A percentile compares a stretch with the other conserved stretches of the same genome.
phyloP scores from a whole-genome alignment of 2,797 vertebrate species.

The Acipenser transmontanus region DNA sequence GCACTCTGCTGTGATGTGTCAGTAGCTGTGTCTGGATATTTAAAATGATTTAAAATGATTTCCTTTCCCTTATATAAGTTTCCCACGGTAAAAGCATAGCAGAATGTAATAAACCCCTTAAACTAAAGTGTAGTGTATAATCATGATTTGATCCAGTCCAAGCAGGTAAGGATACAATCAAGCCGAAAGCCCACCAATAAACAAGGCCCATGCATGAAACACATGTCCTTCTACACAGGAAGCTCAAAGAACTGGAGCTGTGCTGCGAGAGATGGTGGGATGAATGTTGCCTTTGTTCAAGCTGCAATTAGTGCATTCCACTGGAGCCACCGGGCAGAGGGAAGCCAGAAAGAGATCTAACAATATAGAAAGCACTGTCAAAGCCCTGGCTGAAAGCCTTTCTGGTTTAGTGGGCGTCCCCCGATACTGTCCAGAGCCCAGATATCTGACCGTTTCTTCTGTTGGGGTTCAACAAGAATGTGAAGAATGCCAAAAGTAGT shows the following conservation, averaged over 20 bases:
- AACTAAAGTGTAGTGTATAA: no score
- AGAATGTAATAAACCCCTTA: no score
- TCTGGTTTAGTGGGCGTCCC: not conserved
- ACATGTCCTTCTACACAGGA: slow-evolving; percentile 2
- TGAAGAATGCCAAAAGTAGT: slow-evolving; percentile 11
- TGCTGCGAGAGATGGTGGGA: slow-evolving; percentile 23
- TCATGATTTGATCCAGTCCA: no score
- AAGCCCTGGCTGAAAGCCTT: not conserved
- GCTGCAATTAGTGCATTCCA: slow-evolving; percentile 68
- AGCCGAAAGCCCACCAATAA: no score
- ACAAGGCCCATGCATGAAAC: slow-evolving; percentile 10
- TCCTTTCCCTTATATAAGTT: no score
- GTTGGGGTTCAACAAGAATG: slow-evolving; percentile 11
- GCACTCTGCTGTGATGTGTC: no score
- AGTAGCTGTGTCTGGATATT: no score
- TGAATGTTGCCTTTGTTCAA: slow-evolving; percentile 61
- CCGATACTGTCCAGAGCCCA: slow-evolving; percentile 10
- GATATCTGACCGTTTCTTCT: slow-evolving; percentile 1
- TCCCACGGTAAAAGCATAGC: no score
- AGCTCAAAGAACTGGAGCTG: not conserved
- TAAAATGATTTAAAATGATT: no score
- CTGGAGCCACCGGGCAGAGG: slow-evolving; percentile 58
- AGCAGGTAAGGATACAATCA: no score
- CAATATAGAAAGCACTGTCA: not conserved
- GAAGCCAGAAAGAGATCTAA: slow-evolving; percentile 6